Evolutionary conservation across 1,140 invertebrate species (phyloP).

Genomic region (Drosophila lini): DNA sequence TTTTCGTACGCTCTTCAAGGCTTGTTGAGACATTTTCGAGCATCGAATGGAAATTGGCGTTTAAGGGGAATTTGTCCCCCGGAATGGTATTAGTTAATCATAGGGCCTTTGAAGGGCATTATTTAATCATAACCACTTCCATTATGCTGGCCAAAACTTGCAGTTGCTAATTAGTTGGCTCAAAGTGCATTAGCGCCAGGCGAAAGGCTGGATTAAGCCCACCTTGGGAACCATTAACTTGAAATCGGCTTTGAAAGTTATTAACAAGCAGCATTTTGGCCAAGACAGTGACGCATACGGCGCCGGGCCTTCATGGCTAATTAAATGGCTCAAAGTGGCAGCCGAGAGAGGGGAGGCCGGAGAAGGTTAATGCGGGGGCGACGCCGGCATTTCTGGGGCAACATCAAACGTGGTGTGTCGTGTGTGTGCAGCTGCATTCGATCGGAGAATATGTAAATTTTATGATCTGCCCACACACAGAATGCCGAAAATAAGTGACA

Average conservation of each 20-base stretch:
- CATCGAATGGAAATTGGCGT: conserved; percentile 1
- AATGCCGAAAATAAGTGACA: conserved; percentile 58
- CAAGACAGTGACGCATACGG: conserved; percentile 27
- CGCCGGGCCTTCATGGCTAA: conserved; percentile 76
- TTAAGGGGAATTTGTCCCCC: conserved; percentile 14
- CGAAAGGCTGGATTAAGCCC: background rate
- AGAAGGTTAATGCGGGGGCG: conserved; percentile 76
- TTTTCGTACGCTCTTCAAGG: conserved; percentile 19
- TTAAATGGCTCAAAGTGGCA: conserved; percentile 66
- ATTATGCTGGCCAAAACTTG: conserved; percentile 6
- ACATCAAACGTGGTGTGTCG: conserved; percentile 34
- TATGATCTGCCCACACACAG: conserved; percentile 58
- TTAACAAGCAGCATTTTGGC: conserved; percentile 26
- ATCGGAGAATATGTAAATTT: conserved; percentile 62
- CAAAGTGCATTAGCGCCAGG: conserved; percentile 6
- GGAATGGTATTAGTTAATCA: conserved; percentile 4
- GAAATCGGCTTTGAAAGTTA: conserved; percentile 24
- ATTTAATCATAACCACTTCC: conserved; percentile 7
- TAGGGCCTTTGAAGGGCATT: background rate
- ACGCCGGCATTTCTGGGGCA: conserved; percentile 71
- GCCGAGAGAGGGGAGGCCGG: conserved; percentile 23
- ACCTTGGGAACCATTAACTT: conserved; percentile 7
- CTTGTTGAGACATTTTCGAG: conserved; percentile 39
- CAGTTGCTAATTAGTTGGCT: conserved; percentile 6
- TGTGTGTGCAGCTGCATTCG: conserved; percentile 61